Evolutionary conservation across 1,140 invertebrate species (phyloP).

Genomic region (Neodiprion fabricii): DNA sequence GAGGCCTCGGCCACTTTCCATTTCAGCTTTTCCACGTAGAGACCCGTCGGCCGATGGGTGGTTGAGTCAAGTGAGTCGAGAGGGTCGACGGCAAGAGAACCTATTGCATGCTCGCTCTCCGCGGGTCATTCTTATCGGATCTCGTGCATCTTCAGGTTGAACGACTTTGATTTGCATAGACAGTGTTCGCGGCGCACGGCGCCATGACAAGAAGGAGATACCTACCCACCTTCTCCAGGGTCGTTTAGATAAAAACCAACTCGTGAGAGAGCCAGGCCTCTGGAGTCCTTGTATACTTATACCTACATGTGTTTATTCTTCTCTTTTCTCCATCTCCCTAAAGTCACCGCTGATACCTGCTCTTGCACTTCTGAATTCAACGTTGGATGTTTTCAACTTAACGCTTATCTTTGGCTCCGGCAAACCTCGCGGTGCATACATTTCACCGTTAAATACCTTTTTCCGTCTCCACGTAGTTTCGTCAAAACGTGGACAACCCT

Average conservation of each 20-base stretch:
- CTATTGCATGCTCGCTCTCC: not conserved
- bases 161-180: conserved; percentile 7
- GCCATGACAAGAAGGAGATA: not conserved
- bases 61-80: not conserved
- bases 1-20: not conserved
- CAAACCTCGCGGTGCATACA: no score
- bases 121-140: not conserved
- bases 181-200: not conserved
- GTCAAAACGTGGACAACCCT: no score
- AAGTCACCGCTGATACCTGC: no score
- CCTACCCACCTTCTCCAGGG: not conserved
- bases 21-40: not conserved
- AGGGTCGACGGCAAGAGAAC: not conserved
- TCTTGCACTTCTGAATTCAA: no score
- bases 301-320: no score
- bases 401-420: no score
- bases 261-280: not conserved
- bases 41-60: not conserved
- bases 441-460: no score
- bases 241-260: not conserved
- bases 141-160: not conserved
- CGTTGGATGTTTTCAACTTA: no score
- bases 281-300: no score
- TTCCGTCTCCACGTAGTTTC: no score
- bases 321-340: no score